Evolutionary conservation across 1,140 invertebrate genomes (phyloP).

Genomic region (Drosophila sucinea): DNA sequence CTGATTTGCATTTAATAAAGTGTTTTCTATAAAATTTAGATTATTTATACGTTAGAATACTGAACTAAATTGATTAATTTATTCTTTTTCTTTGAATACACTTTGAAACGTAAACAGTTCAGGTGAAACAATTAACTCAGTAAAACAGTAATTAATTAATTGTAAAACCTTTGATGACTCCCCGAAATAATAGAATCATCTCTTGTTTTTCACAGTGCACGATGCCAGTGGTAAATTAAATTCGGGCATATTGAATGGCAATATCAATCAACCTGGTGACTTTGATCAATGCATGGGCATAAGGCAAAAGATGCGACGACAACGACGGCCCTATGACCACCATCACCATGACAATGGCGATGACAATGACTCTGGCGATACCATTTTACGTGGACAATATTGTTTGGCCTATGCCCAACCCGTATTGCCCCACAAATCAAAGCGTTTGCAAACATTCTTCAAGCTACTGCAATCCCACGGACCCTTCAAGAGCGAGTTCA

Average conservation of each 20-base stretch:
- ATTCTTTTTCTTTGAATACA: too few species aligned
- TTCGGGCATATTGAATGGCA: conserved; percentile 86
- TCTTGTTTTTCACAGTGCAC: conserved; percentile 83
- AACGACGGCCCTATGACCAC: conserved; percentile 29
- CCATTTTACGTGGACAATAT: conserved; percentile 85
- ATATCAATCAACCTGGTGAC: conserved; percentile 87
- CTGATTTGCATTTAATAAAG: too few species aligned
- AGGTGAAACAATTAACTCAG: too few species aligned
- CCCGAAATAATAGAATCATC: too few species aligned
- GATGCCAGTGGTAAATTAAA: conserved; percentile 85
- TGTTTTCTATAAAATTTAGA: too few species aligned
- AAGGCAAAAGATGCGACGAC: conserved; percentile 30
- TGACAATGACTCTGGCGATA: background rate
- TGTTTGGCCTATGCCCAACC: conserved; percentile 86
- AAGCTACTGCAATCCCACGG: conserved; percentile 86
- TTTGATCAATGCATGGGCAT: conserved; percentile 86
- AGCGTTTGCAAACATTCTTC: conserved; percentile 84
- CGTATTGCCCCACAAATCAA: conserved; percentile 83
- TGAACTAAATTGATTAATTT: too few species aligned
- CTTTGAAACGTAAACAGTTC: too few species aligned
- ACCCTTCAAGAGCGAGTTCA: conserved; percentile 86
- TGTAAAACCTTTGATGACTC: too few species aligned
- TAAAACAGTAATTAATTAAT: too few species aligned
- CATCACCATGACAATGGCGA: too few species aligned
- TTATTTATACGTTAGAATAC: too few species aligned